Conservation (phyloP, 1,140 invertebrate genomes). For the Musca vetustissima region DNA sequence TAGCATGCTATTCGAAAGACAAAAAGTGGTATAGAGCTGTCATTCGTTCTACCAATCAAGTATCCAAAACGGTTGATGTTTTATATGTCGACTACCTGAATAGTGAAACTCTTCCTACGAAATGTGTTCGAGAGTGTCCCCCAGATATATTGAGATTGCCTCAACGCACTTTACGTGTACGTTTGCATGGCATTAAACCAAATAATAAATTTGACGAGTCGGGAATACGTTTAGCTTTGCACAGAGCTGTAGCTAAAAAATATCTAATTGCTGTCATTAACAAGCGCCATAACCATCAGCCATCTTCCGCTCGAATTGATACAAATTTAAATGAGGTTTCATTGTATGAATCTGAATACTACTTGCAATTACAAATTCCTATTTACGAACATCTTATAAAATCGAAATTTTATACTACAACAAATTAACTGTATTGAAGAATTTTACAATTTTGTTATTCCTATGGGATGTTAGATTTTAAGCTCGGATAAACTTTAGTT, state of each 20-base stretch:
- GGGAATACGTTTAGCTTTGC: conserved; percentile 11
- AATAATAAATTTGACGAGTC: conserved; percentile 23
- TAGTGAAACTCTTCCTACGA: conserved; percentile 32
- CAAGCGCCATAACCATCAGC: neutral
- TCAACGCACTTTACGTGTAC: conserved; percentile 40
- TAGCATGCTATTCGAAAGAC: conserved; percentile 40
- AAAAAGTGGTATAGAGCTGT: conserved; percentile 47
- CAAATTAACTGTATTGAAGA: neutral
- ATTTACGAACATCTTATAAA: conserved; percentile 14
- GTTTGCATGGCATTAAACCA: conserved; percentile 32
- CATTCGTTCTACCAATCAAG: conserved; percentile 36
- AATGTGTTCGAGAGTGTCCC: conserved; percentile 39
- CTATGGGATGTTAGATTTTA: neutral
- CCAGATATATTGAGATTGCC: conserved; percentile 38
- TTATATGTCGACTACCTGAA: conserved; percentile 47
- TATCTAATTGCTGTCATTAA: conserved; percentile 15
- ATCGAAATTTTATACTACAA: neutral
- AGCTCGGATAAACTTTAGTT: neutral
- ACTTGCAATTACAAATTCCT: too few species aligned
- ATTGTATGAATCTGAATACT: conserved; percentile 14
- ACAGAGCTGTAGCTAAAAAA: conserved; percentile 19
- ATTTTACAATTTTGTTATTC: neutral
- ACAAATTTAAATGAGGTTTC: conserved; percentile 12
- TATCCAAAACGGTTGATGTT: conserved; percentile 34
- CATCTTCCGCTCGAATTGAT: neutral